phyloP scores from a whole-genome alignment of 2,113 vertebrate species.

The Rallus limicola region DNA sequence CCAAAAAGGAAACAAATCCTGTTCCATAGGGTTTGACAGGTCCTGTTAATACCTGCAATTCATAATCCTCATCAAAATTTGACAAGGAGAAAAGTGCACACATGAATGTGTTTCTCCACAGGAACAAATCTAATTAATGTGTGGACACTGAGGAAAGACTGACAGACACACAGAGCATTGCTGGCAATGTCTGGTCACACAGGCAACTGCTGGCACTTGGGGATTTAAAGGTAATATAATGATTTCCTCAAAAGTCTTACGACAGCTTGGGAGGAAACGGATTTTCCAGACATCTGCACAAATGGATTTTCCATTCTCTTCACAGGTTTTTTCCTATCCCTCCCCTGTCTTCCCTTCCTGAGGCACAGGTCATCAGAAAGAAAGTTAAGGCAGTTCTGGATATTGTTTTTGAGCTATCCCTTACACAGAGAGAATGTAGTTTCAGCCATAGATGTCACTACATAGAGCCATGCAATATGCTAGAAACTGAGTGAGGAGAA shows the following conservation, averaged over 20 bases:
- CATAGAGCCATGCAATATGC: not conserved
- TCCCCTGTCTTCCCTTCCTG: not conserved
- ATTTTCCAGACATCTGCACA: slow-evolving; percentile 53
- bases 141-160: not conserved
- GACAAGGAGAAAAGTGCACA: not conserved
- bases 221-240: slow-evolving; percentile 33
- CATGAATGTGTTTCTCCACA: not conserved
- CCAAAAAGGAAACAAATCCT: not conserved
- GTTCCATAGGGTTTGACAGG: not conserved
- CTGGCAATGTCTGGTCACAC: slow-evolving; percentile 4
- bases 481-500: not conserved
- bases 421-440: not conserved
- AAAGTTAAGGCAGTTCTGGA: not conserved
- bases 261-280: slow-evolving; percentile 3
- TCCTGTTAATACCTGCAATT: slow-evolving; percentile 1
- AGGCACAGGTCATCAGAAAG: not conserved
- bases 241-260: slow-evolving; percentile 39
- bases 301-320: slow-evolving; percentile 53
- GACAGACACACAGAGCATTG: not conserved
- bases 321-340: not conserved
- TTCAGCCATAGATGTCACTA: not conserved
- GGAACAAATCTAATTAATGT: slow-evolving; percentile 27
- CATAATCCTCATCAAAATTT: not conserved
- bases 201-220: not conserved
- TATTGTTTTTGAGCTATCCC: not conserved